phyloP scores from a whole-genome alignment of 2,797 vertebrate genomes.

The Leptatherina wallacei region DNA sequence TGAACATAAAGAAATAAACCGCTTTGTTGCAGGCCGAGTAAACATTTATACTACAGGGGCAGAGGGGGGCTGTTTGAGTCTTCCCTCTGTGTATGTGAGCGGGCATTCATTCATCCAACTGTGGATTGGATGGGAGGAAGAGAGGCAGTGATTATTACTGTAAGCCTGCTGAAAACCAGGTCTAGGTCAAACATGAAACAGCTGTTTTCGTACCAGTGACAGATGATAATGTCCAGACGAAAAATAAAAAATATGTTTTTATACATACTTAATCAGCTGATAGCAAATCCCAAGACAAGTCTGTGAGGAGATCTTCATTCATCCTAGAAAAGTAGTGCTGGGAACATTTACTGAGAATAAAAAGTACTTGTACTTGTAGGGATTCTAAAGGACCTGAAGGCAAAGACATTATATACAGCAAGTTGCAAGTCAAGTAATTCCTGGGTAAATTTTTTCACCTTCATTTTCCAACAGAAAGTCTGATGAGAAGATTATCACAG shows the following conservation, averaged over 20 bases:
- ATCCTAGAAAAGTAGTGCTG: constrained; percentile 50
- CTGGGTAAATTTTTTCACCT: background rate
- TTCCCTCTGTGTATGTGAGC: constrained; percentile 28
- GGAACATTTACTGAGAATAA: constrained; percentile 65
- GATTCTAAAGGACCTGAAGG: constrained; percentile 4
- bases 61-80: constrained; percentile 45
- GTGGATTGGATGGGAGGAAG: constrained; percentile 26
- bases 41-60: constrained; percentile 66
- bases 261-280: constrained; percentile 68
- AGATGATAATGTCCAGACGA: constrained; percentile 59
- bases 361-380: constrained; percentile 1
- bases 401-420: background rate
- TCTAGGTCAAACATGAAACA: constrained; percentile 68
- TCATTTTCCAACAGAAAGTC: constrained; percentile 1
- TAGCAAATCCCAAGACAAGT: constrained; percentile 47
- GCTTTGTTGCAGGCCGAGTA: constrained; percentile 68
- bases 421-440: background rate
- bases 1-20: constrained; percentile 65
- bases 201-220: constrained; percentile 70
- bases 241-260: constrained; percentile 55
- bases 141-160: constrained; percentile 32
- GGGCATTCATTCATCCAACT: constrained; percentile 37
- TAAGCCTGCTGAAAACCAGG: constrained; percentile 48
- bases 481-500: background rate
- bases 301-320: constrained; percentile 33